Conservation (phyloP, 1,140 invertebrate species). For the Meloidogyne chitwoodi region DNA sequence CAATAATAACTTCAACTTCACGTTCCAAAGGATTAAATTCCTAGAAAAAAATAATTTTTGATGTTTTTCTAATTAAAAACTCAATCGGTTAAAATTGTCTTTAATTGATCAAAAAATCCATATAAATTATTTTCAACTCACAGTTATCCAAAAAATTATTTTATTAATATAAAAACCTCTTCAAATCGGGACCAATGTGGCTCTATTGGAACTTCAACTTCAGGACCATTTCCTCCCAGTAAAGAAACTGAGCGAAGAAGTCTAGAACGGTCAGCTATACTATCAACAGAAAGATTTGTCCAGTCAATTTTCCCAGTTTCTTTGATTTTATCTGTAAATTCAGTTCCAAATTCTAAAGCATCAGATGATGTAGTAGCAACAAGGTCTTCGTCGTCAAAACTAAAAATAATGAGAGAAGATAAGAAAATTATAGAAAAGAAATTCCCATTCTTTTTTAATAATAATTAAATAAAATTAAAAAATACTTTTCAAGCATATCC, state of each 20-base stretch:
- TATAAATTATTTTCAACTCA: too few relatives aligned
- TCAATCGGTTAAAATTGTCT: too few relatives aligned
- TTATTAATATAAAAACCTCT: slow-evolving; percentile 14
- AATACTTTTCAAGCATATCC: slow-evolving; percentile 20
- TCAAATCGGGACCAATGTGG: slow-evolving; percentile 29
- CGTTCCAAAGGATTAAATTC: slow-evolving; percentile 4
- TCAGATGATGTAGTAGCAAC: not conserved
- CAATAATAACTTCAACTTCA: slow-evolving; percentile 23
- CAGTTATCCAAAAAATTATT: too few relatives aligned
- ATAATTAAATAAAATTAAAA: not conserved
- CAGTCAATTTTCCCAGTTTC: not conserved
- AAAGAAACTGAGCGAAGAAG: slow-evolving; percentile 4
- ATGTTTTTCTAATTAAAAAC: too few relatives aligned
- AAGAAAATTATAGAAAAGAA: too few relatives aligned
- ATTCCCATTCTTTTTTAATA: too few relatives aligned
- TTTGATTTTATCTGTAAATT: not conserved
- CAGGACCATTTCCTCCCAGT: slow-evolving; percentile 2
- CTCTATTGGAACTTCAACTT: slow-evolving; percentile 20
- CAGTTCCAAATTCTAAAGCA: not conserved
- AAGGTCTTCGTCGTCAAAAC: slow-evolving; percentile 25
- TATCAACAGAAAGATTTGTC: slow-evolving; percentile 8
- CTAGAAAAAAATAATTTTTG: slow-evolving; percentile 1
- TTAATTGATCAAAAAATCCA: too few relatives aligned
- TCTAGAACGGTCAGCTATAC: slow-evolving; percentile 8
- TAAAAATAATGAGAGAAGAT: not conserved